Conservation (phyloP, 2,113 vertebrate species). For the Poecilia latipinna region DNA sequence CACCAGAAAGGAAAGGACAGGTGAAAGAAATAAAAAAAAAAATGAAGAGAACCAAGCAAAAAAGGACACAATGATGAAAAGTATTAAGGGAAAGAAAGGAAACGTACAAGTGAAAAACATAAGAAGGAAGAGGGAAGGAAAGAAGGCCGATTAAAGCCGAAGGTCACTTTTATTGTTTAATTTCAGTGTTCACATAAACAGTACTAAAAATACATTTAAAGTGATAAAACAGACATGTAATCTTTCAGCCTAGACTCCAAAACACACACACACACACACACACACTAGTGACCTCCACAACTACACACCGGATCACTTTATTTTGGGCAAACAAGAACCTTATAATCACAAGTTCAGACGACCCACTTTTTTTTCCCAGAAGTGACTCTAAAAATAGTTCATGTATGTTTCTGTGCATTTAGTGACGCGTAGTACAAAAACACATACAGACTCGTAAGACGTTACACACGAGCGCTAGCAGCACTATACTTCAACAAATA, state of each 20-base stretch:
- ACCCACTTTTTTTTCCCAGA: conserved; percentile 4
- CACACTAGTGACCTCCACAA: background rate
- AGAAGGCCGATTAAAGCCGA: conserved; percentile 36
- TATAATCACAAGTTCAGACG: background rate
- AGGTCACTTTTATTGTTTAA: conserved; percentile 78
- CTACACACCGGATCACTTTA: conserved; percentile 26
- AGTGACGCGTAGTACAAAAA: conserved; percentile 48
- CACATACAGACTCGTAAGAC: conserved; percentile 62
- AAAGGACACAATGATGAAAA: background rate
- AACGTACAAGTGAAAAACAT: background rate
- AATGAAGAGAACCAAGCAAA: background rate
- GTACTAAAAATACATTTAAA: conserved; percentile 23
- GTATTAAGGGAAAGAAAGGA: background rate
- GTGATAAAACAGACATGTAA: conserved; percentile 31
- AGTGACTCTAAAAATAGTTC: conserved; percentile 7
- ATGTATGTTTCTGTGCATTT: conserved; percentile 27
- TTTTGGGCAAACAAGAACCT: conserved; percentile 33
- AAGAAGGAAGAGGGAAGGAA: background rate
- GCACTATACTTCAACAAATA: conserved; percentile 50
- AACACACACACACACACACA: conserved; percentile 12
- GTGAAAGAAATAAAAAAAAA: too few relatives aligned
- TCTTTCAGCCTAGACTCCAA: conserved; percentile 34
- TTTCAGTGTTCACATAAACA: conserved; percentile 56
- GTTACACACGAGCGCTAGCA: conserved; percentile 58
- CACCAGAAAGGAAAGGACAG: background rate